Base-by-base conservation (phyloP, 2,113 vertebrate species). In the Pituophis catenifer region DNA sequence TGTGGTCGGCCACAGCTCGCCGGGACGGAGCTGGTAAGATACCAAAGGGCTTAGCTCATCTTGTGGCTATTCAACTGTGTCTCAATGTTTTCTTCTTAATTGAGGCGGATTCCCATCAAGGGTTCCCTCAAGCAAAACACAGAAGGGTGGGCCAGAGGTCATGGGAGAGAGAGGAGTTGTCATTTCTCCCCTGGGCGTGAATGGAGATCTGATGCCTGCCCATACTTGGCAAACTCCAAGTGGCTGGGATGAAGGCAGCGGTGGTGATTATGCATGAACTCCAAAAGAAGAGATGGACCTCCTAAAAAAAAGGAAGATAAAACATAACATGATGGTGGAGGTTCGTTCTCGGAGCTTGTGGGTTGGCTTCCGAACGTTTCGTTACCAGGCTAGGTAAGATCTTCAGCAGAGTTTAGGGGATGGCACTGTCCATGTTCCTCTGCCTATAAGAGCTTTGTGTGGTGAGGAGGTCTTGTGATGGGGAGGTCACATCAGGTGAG, bases 1-100 rank as follows among this genome's bases (percentile, higher is more conserved):
- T 62, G 23, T 96, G 92, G 70, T 89, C 86, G 90, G 94, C 94
- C 86, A 17, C 44, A 70, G 0, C 2, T 93, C 94, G 26, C 86
- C 92, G 59, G 88, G 7, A 0, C 92, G 3, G 10, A 19, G 50
- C n/a, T 87, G 58, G 10, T n/a, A 95, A 50, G 48, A 93, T 86
- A 91, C 10, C 5, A 88, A 44, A 12, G 62, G 12, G 0, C 86
- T 81, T 52, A 86, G 13, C 62, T 58, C 90, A 90, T 21, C 57
- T 59, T 38, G 13, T 58, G 88, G n/a, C 92, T 93, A 93, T 59
- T 91, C 50, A 90, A 89, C 26, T 88, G 55, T 8, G 44, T 93
- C 92, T 92, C 86, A 91, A 91, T 92, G 53, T 48, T 55, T 1
- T 93, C 3, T 15, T 95, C 93, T 89, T 86, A 62, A 52, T 23